Evolutionary conservation across 2,888 invertebrate genomes (phyloP).

Genomic region (Acrocyrtus sp.): DNA sequence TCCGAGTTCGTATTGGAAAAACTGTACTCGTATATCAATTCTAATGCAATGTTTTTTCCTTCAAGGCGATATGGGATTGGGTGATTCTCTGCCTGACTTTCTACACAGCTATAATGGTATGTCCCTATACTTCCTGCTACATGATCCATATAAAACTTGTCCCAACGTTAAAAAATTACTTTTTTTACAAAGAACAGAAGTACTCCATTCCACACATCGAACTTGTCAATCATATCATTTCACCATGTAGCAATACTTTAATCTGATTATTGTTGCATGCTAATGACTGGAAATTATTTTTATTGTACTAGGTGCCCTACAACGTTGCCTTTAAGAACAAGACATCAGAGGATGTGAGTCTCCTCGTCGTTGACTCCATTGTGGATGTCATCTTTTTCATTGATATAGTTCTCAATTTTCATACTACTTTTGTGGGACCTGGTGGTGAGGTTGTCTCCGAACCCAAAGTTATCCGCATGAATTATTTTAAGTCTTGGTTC

Average conservation of each 20-base stretch:
- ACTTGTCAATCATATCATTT: neutral
- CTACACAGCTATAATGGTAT: conserved; percentile 94
- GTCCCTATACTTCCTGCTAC: conserved; percentile 3
- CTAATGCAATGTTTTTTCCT: conserved; percentile 21
- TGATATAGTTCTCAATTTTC: conserved; percentile 99
- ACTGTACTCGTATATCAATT: conserved; percentile 16
- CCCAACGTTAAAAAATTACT: too few relatives aligned
- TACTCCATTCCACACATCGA: too few relatives aligned
- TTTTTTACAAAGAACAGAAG: too few relatives aligned
- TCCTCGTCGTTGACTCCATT: conserved; percentile 94
- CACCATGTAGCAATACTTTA: too few relatives aligned
- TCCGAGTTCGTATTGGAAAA: conserved; percentile 5
- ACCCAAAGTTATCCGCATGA: conserved; percentile 97
- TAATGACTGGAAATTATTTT: too few relatives aligned
- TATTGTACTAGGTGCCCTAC: conserved; percentile 81
- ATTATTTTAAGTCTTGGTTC: conserved; percentile 99
- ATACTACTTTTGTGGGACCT: conserved; percentile 98
- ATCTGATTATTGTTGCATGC: neutral
- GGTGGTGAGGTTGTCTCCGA: conserved; percentile 91
- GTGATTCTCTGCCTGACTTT: conserved; percentile 99
- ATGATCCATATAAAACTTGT: too few relatives aligned
- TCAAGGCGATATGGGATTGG: conserved; percentile 77
- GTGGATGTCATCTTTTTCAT: conserved; percentile 99
- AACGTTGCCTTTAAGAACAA: conserved; percentile 99
- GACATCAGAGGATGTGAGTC: conserved; percentile 94